A percentile compares a stretch with the other conserved stretches of the same genome.
Evolutionary conservation across 2,888 invertebrate species (phyloP).

Genomic region (Trachelus stipa): DNA sequence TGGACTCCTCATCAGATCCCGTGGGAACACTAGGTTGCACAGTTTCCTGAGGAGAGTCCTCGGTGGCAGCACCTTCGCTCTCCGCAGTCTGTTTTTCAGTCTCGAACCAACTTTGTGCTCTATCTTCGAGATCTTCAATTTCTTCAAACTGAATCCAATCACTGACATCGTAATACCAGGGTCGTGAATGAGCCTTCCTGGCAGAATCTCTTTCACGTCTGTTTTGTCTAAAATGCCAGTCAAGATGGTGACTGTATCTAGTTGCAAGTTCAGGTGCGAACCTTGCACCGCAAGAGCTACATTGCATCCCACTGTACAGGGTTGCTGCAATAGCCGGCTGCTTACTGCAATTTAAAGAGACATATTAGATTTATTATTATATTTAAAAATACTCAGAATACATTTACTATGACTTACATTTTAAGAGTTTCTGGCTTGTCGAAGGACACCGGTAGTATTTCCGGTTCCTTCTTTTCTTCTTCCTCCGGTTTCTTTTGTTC

Average conservation of each 20-base stretch:
- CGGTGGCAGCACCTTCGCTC: constrained; percentile 69
- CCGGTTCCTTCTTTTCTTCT: constrained; percentile 56
- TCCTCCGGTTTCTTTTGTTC: constrained; percentile 55
- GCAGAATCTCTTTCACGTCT: constrained; percentile 87
- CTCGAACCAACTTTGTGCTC: constrained; percentile 92
- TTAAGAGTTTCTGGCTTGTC: constrained; percentile 79
- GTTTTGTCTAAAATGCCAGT: constrained; percentile 99
- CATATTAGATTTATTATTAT: constrained; percentile 5
- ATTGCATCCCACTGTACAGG: constrained; percentile 93
- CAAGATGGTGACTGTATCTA: constrained; percentile 94
- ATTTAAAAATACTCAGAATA: background rate
- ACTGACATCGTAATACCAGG: constrained; percentile 90
- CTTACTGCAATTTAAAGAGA: constrained; percentile 68
- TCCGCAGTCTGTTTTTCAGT: constrained; percentile 74
- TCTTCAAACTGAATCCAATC: constrained; percentile 97
- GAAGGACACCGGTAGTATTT: constrained; percentile 76
- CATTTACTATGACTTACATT: constrained; percentile 69
- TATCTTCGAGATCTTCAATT: constrained; percentile 89
- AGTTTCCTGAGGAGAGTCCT: constrained; percentile 72
- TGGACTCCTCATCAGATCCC: constrained; percentile 74
- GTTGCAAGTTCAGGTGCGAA: constrained; percentile 92
- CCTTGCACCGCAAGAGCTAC: constrained; percentile 94
- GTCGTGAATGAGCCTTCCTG: constrained; percentile 83
- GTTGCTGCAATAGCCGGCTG: constrained; percentile 78
- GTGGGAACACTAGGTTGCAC: constrained; percentile 80